Conservation (phyloP, 2,888 invertebrate species). For the Hypomecis atomaria region DNA sequence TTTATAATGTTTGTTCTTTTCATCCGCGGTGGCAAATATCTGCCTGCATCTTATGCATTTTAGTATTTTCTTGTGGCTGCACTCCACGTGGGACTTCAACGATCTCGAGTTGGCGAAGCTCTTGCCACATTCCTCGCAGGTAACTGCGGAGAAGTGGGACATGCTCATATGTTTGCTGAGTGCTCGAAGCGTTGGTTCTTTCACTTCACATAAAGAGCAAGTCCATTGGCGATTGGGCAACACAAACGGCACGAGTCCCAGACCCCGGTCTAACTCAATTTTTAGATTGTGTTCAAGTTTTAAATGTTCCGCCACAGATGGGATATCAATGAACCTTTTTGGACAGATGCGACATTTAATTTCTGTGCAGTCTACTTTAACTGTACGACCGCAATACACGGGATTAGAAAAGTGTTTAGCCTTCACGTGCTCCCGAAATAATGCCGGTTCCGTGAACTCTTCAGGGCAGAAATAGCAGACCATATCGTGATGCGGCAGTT, state of each 20-base stretch:
- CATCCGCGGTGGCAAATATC: slow-evolving; percentile 27
- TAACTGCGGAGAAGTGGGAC: slow-evolving; percentile 44
- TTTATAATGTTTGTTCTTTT: slow-evolving; percentile 31
- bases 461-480: slow-evolving; percentile 76
- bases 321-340: slow-evolving; percentile 46
- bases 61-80: slow-evolving; percentile 31
- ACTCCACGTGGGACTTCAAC: slow-evolving; percentile 25
- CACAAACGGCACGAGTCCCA: slow-evolving; percentile 38
- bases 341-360: slow-evolving; percentile 61
- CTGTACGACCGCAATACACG: slow-evolving; percentile 51
- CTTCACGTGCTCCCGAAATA: slow-evolving; percentile 63
- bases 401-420: slow-evolving; percentile 4
- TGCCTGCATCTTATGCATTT: slow-evolving; percentile 34
- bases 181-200: slow-evolving; percentile 36
- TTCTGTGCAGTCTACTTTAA: slow-evolving; percentile 66
- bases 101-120: slow-evolving; percentile 27
- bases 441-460: slow-evolving; percentile 61
- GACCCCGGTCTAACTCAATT: slow-evolving; percentile 27
- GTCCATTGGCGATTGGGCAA: slow-evolving; percentile 32
- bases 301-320: slow-evolving; percentile 55
- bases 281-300: slow-evolving; percentile 48
- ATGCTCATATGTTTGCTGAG: slow-evolving; percentile 47
- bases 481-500: slow-evolving; percentile 67
- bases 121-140: slow-evolving; percentile 45
- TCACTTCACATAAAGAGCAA: slow-evolving; percentile 35